phyloP scores from a whole-genome alignment of 1,140 invertebrate genomes.

The Phenacoccus solenopsis region DNA sequence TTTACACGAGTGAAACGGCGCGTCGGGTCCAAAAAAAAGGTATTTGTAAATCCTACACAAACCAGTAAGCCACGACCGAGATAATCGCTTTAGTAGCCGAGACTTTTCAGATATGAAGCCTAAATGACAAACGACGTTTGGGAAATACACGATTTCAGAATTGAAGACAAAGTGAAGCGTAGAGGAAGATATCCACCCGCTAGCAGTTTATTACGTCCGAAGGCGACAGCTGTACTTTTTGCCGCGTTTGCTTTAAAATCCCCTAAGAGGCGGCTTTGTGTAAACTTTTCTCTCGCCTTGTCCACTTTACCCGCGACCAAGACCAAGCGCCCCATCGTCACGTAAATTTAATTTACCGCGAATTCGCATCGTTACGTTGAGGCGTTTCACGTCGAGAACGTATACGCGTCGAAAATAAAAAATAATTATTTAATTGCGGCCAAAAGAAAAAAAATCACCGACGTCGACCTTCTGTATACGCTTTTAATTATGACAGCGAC shows the following conservation, averaged over 20 bases:
- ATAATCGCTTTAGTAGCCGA: background rate
- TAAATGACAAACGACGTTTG: slow-evolving; percentile 25
- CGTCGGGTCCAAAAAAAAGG: background rate
- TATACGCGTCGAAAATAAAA: too few species aligned
- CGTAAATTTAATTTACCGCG: too few species aligned
- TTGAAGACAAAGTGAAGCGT: background rate
- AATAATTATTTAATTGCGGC: too few species aligned
- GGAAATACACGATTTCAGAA: slow-evolving; percentile 1
- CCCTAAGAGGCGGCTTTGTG: background rate
- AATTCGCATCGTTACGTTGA: too few species aligned
- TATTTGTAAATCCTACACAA: background rate
- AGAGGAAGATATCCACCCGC: background rate
- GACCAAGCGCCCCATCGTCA: too few species aligned
- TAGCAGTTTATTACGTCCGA: slow-evolving; percentile 8
- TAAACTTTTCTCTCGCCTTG: slow-evolving; percentile 7
- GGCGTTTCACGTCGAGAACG: too few species aligned
- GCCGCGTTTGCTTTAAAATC: slow-evolving; percentile 5
- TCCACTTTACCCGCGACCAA: background rate
- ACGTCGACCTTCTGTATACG: too few species aligned
- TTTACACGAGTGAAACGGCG: background rate
- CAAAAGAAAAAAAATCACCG: too few species aligned
- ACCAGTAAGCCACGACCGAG: background rate
- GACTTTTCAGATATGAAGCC: slow-evolving; percentile 40
- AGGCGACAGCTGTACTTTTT: slow-evolving; percentile 16
- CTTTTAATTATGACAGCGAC: too few species aligned